Base-by-base conservation (phyloP, 2,888 invertebrate species). In the Aradus depressus region DNA sequence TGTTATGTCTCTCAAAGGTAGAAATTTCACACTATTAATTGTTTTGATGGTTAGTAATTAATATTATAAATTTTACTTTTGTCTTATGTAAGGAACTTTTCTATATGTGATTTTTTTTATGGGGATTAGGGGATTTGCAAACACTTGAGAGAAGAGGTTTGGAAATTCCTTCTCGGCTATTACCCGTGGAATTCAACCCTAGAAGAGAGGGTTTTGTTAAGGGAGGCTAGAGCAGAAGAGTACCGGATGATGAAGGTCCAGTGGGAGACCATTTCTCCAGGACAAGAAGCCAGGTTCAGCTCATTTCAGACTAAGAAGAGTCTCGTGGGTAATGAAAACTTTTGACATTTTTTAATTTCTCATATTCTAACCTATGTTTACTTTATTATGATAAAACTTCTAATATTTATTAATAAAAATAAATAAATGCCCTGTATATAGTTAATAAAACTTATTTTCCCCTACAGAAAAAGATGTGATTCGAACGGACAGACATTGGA, bases 161-260 rank as follows among this genome's bases (percentile, higher is more conserved):
- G 97, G 97, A 96, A 95, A 66, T 96, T 85, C 67, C 74, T 98
- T 3, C 73, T 98, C 0, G 85, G 86, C 60, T 93, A 88, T 65
- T 83, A 84, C 64, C 80, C 82, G 0, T 95, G 92, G 91, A 73
- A 80, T 54, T 83, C 84, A 60, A 85, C 86, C 0, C 74, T 77
- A 44, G 66, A 74, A 10, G 81, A 89, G 61, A 74, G 91, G 51
- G 75, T 77, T 57, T 75, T 75, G 54, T 68, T 84, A 28, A 76
- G 81, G 28, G 80, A 80, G 63, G 73, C 76, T 59, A 85, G 83
- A 67, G 79, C 80, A 54, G 80, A 85, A 56, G 90, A 92, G 65
- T 97, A 97, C 68, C 90, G 83, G 67, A 77, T 79, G 41, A 95
- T 98, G 93, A 98, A 97, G 67, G 73, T 87, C 18, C 97, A 98